Percentiles rank a stretch among this genome's conserved stretches.
phyloP scores from a whole-genome alignment of 1,140 invertebrate genomes.

The Spodoptera litura region DNA sequence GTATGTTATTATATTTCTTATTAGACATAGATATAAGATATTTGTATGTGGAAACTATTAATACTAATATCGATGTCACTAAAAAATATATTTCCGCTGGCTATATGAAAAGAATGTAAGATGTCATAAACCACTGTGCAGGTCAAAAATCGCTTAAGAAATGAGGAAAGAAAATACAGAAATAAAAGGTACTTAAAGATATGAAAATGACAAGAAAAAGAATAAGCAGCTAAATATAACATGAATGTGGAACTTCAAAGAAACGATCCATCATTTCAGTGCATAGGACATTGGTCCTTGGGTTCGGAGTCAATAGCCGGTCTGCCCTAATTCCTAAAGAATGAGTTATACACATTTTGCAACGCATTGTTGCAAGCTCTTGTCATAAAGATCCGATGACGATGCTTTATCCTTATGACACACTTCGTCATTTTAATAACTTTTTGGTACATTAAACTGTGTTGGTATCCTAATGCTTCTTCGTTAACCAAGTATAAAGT shows the following conservation, averaged over 20 bases:
- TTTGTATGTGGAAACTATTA: too few species aligned
- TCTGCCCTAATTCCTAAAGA: slow-evolving; percentile 10
- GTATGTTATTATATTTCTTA: too few species aligned
- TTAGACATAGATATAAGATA: too few species aligned
- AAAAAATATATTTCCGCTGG: background rate
- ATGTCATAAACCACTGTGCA: slow-evolving; percentile 23
- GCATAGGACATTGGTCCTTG: slow-evolving; percentile 42
- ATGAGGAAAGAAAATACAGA: slow-evolving; percentile 3
- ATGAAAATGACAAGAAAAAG: slow-evolving; percentile 32
- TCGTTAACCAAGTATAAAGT: too few species aligned
- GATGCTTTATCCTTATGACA: slow-evolving; percentile 10
- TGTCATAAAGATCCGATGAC: slow-evolving; percentile 18
- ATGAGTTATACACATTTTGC: slow-evolving; percentile 23
- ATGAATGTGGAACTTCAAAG: background rate
- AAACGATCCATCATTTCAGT: slow-evolving; percentile 46
- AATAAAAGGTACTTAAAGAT: slow-evolving; percentile 8
- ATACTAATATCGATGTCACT: too few species aligned
- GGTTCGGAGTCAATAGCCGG: slow-evolving; percentile 15
- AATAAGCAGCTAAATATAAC: slow-evolving; percentile 36
- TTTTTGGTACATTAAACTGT: background rate
- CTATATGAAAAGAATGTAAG: background rate
- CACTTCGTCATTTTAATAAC: background rate
- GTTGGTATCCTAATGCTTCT: too few species aligned
- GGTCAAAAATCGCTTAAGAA: slow-evolving; percentile 29
- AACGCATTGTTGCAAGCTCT: slow-evolving; percentile 21